phyloP scores from a whole-genome alignment of 2,797 vertebrate genomes.

The Aulostomus chinensis region DNA sequence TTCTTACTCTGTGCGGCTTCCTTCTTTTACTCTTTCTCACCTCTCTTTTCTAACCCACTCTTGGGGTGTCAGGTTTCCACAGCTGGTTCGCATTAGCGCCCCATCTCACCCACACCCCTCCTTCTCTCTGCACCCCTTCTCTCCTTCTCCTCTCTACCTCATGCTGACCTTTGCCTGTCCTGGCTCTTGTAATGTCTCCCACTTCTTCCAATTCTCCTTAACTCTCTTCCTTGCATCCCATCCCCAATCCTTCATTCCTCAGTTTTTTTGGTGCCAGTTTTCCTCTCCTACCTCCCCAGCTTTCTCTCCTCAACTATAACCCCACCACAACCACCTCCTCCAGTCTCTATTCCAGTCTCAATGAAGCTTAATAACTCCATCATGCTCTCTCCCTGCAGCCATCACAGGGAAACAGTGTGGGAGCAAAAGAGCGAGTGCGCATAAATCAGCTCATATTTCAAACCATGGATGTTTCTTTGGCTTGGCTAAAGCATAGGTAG shows the following conservation, averaged over 20 bases:
- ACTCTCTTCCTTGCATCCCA: conserved; percentile 1
- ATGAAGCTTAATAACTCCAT: conserved; percentile 78
- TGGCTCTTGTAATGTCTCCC: conserved; percentile 48
- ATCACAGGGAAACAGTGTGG: conserved; percentile 44
- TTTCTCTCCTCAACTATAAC: conserved; percentile 21
- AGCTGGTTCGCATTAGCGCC: conserved; percentile 84
- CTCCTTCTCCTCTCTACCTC: conserved; percentile 51
- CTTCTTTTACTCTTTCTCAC: conserved; percentile 66
- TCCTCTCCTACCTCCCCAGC: conserved; percentile 31
- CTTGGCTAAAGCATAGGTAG: conserved; percentile 55
- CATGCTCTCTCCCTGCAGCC: conserved; percentile 63
- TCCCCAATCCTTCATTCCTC: conserved; percentile 6
- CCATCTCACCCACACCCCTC: conserved; percentile 47
- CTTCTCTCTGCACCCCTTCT: conserved; percentile 29
- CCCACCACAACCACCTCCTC: conserved; percentile 24
- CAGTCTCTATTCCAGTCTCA: conserved; percentile 46
- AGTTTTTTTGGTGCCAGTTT: conserved; percentile 27
- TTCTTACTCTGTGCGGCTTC: conserved; percentile 53
- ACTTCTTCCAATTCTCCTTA: conserved; percentile 18
- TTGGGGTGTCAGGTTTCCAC: conserved; percentile 83
- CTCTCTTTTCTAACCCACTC: conserved; percentile 66
- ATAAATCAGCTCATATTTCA: conserved; percentile 78
- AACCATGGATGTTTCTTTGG: conserved; percentile 61
- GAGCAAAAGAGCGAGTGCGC: conserved; percentile 36
- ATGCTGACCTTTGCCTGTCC: conserved; percentile 71